Base-by-base conservation (phyloP, 2,797 vertebrate genomes). In the Diplodus puntazzo region DNA sequence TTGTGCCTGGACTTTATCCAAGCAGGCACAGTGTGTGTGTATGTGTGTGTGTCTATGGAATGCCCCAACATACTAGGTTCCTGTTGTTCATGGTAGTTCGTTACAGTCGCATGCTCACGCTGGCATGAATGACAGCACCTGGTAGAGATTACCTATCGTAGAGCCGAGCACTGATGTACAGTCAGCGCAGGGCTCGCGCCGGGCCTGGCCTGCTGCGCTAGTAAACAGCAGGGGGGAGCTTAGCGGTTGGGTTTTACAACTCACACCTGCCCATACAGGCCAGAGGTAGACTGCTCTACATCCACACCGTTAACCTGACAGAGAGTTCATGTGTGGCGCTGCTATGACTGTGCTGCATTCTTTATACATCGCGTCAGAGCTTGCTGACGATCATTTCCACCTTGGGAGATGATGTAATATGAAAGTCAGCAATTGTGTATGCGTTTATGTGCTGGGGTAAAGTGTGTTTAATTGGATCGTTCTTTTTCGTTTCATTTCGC, bases 201-300 rank as follows among this genome's bases (percentile, higher is more conserved):
- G 69, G 73, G 80, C 54, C 69, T 16, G 60, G 67, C 74, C 65
- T 77, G 74, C 81, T 45, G 69, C 21, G 80, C 81, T 34, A 73
- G 68, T 90, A 83, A 92, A 93, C 89, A 80, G 87, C 85, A 54
- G 88, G 87, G 48, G 87, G 74, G 61, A 64, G 75, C 63, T 88
- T 63, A 72, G 74, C 52, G 8, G 76, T 74, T 23, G 34, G 61
- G 3, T 80, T 90, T 93, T 85, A 92, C 88, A 83, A 20, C 82
- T 5, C 72, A 81, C 87, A 92, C 89, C 87, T 93, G 89, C 85
- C 82, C 72, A 58, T n/a, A 34, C 30, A n/a, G 73, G 81, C 72
- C 77, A 72, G 81, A 84, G 25, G 80, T 83, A 57, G 43, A 73
- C 67, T 25, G 76, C 61, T 74, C 63, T 67, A 75, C 87, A 81